A percentile compares a stretch with the other conserved stretches of the same genome.
These are phyloP conservation scores for Priocnemis perturbator DNA, from an alignment of 2,888 invertebrate genomes.

Conservation along the genomic window DNA sequence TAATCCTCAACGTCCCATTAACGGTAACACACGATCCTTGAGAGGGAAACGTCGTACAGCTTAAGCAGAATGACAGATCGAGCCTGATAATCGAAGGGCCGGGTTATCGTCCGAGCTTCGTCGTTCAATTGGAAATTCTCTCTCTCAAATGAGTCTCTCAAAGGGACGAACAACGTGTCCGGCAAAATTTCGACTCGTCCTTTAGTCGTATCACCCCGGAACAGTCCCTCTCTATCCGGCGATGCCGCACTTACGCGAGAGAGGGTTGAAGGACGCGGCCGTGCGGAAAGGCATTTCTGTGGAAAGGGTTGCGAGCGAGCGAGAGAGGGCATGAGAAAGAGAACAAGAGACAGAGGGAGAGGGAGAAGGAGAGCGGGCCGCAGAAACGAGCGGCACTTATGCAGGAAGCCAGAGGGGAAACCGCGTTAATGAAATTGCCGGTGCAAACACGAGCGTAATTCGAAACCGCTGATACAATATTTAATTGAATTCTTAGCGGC, in stretches of 20 bases:
- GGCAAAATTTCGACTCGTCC: too few relatives aligned
- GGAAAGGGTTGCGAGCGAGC: not conserved
- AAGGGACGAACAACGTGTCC: too few relatives aligned
- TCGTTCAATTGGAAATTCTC: too few relatives aligned
- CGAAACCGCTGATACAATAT: slow-evolving; percentile 65
- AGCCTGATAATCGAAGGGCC: too few relatives aligned
- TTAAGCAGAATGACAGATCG: too few relatives aligned
- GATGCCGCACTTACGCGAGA: not conserved
- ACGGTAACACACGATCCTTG: too few relatives aligned
- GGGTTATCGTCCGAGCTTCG: too few relatives aligned
- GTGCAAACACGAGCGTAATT: slow-evolving; percentile 50
- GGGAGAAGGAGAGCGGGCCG: slow-evolving; percentile 20
- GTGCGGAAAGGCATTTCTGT: slow-evolving; percentile 37
- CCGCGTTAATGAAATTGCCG: slow-evolving; percentile 60
- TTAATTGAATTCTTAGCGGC: slow-evolving; percentile 66
- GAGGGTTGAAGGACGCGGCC: slow-evolving; percentile 29
- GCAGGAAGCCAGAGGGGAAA: slow-evolving; percentile 38
- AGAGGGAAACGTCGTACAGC: too few relatives aligned
- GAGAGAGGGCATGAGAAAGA: not conserved
- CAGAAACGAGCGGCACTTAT: slow-evolving; percentile 39
- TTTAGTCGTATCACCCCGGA: too few relatives aligned
- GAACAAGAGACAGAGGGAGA: not conserved
- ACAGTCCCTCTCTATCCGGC: too few relatives aligned
- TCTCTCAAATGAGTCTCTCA: too few relatives aligned
- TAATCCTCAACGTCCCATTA: too few relatives aligned